Conservation (phyloP, 2,888 invertebrate species). For the Heliconius hortense region DNA sequence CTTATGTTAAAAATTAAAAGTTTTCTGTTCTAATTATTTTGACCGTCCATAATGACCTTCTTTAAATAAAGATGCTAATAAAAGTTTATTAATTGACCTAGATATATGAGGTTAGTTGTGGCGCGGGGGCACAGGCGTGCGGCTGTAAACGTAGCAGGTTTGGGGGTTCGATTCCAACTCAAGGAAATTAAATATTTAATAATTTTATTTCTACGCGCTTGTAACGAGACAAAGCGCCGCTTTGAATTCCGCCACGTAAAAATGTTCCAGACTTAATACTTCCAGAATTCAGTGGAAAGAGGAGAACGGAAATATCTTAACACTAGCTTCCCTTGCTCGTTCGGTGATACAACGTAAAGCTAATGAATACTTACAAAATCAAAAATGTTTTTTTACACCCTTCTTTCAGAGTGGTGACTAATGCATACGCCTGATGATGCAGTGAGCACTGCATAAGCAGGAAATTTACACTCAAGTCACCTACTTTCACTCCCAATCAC, state of each 20-base stretch:
- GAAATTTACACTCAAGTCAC: too few species aligned
- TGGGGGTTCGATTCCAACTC: not conserved
- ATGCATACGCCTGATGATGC: too few species aligned
- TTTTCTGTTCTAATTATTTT: conserved; percentile 16
- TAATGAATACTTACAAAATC: too few species aligned
- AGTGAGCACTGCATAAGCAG: too few species aligned
- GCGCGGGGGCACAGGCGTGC: too few species aligned
- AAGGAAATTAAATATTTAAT: not conserved
- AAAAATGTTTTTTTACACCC: too few species aligned
- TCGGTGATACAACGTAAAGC: too few species aligned
- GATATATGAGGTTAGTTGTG: not conserved
- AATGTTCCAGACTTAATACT: too few species aligned
- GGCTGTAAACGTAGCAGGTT: too few species aligned
- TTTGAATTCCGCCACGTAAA: not conserved
- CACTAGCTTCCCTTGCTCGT: too few species aligned
- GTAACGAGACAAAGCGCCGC: not conserved
- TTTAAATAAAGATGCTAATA: conserved; percentile 1
- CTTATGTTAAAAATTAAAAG: not conserved
- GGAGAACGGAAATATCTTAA: not conserved
- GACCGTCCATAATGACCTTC: conserved; percentile 3
- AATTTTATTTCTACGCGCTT: not conserved
- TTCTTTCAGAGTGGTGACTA: too few species aligned
- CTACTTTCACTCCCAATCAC: too few species aligned
- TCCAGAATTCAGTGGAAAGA: not conserved
- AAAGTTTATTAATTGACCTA: conserved; percentile 12